Base-by-base conservation (phyloP, 2,113 vertebrate species). In the Megaceryle torquata region DNA sequence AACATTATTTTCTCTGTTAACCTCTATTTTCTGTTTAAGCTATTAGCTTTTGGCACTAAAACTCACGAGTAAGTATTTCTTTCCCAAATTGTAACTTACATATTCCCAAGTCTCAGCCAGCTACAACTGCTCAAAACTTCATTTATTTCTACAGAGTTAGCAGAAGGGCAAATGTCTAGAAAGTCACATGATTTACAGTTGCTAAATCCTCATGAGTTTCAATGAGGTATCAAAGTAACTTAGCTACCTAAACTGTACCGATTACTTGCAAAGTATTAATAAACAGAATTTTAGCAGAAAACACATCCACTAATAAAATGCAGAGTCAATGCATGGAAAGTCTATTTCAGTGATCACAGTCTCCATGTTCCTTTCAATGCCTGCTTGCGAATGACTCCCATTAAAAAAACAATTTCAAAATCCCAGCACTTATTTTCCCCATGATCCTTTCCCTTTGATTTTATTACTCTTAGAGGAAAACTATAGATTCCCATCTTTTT, bases 361-460 rank as follows among this genome's bases (percentile, higher is more conserved):
- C 15, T 35, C 41, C 46, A 5, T 2, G 14, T 7, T 71, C 37
- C 35, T 78, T 72, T 60, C 29, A 35, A 12, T 29, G 22, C 15
- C 74, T 60, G 10, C 50, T 53, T 63, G 8, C 10, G 39, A 87
- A 43, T 19, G 39, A 51, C 13, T 31, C 21, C 13, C 50, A 39
- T 17, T 60, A 5, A 43, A 54, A 15, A 61, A 37, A 21, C 1
- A 51, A 39, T 3, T n/a, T 5, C 14, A 46, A 54, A 35, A 22
- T 10, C 6, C 5, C 15, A 57, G 10, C 15, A 18, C 15, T 4
- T 3, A 53, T n/a, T 57, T n/a, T 9, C 2, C 4, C 3, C 29
- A 15, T 10, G 20, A 9, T 22, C 2, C 6, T 39, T 63, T 21
- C 35, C 67, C 4, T 46, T 70, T 2, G 1, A 3, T 6, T 78